phyloP scores from a whole-genome alignment of 35 echinoderm and acorn worm genomes.

The Diadema setosum region DNA sequence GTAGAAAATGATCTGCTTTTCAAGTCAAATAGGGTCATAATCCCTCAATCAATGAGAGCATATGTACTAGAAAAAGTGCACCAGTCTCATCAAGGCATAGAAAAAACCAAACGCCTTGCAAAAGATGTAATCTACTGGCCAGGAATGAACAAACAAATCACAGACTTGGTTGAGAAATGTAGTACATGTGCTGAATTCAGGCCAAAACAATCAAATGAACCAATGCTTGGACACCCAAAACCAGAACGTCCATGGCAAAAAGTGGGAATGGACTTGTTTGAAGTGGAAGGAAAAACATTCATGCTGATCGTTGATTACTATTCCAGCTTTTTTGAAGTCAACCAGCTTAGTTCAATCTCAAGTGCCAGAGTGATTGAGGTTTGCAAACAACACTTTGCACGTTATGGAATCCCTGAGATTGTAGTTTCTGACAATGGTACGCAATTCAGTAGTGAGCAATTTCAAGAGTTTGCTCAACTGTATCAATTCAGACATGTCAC shows the following conservation, averaged over 20 bases:
- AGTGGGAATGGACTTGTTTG: slow-evolving; percentile 37
- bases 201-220: slow-evolving; percentile 22
- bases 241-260: slow-evolving; percentile 34
- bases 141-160: slow-evolving; percentile 33
- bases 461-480: not conserved
- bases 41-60: not conserved
- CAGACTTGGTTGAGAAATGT: not conserved
- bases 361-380: slow-evolving; percentile 19
- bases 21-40: slow-evolving; percentile 5
- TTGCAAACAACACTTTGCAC: slow-evolving; percentile 46
- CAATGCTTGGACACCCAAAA: slow-evolving; percentile 32
- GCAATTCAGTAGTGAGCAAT: slow-evolving; percentile 3
- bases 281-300: not conserved
- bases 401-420: slow-evolving; percentile 34
- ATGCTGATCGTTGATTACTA: slow-evolving; percentile 45
- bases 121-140: slow-evolving; percentile 50
- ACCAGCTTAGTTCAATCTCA: not conserved
- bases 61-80: slow-evolving; percentile 35
- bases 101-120: slow-evolving; percentile 29
- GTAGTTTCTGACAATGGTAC: slow-evolving; percentile 52
- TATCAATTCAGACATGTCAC: slow-evolving; percentile 12
- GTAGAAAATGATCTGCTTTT: slow-evolving; percentile 30
- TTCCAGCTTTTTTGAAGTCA: slow-evolving; percentile 35
- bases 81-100: slow-evolving; percentile 42
- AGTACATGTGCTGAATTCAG: not conserved